phyloP scores from a whole-genome alignment of 2,797 vertebrate species.

The Liasis olivaceus region DNA sequence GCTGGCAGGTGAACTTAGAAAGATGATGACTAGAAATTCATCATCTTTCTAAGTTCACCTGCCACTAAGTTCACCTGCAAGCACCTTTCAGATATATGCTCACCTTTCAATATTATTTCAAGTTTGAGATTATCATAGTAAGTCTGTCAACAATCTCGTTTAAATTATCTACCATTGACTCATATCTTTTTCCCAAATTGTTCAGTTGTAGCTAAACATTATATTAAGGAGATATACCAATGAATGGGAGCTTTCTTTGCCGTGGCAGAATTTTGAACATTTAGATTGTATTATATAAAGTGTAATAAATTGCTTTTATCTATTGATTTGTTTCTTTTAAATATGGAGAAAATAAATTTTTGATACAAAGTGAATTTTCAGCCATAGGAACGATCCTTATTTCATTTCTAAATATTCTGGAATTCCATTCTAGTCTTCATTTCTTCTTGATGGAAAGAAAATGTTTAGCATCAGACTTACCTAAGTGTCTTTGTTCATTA shows the following conservation, averaged over 20 bases:
- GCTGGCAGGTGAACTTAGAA: background rate
- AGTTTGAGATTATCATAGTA: background rate
- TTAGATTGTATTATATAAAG: no score
- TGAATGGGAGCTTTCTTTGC: background rate
- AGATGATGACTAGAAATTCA: background rate
- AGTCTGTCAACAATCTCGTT: background rate
- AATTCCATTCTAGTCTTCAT: constrained; percentile 38
- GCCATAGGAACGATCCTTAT: background rate
- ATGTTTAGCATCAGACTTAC: constrained; percentile 46
- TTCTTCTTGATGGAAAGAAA: constrained; percentile 47
- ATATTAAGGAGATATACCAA: background rate
- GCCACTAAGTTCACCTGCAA: background rate
- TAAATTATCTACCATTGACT: background rate
- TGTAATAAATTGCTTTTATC: background rate
- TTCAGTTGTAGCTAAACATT: background rate
- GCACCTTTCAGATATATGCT: background rate
- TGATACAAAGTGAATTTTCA: constrained; percentile 6
- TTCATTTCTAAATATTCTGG: constrained; percentile 26
- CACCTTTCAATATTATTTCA: background rate
- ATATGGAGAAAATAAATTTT: constrained; percentile 23
- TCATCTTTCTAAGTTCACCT: background rate
- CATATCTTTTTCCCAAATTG: background rate
- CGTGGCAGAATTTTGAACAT: background rate
- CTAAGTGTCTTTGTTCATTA: constrained; percentile 50
- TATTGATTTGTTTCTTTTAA: constrained; percentile 43